Base-by-base conservation (phyloP, 2,888 invertebrate genomes). In the Selenia dentaria region DNA sequence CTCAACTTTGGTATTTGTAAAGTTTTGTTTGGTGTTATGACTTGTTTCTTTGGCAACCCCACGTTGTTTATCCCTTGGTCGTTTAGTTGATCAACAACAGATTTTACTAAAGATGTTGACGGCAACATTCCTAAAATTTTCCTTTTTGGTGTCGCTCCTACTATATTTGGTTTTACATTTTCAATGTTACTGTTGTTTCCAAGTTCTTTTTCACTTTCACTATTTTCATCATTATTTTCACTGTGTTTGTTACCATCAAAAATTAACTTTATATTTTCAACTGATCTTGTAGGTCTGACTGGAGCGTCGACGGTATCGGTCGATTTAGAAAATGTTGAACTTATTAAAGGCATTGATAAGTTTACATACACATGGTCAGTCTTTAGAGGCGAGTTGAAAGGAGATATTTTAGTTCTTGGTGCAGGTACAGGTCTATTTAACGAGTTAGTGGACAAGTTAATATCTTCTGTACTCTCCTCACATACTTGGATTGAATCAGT, bases 401-500 rank as follows among this genome's bases (percentile, higher is more conserved):
- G 86, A 0, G 84, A 81, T 45, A 85, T 55, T 59, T 88, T 91
- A 1, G 80, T 91, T 61, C 93, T 82, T 0, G 93, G 94, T 0
- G 93, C 93, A 12, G 93, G 93, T 33, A 92, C 75, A 8, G 92
- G 92, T 53, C 88, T 88, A 51, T 92, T 92, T 35, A 92, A 74
- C 14, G 92, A 92, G 48, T 80, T 83, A 9, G 84, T 91, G 0
- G 87, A 85, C 33, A 60, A 51, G 55, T 75, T 79, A 1, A 81
- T 70, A 13, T 73, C 65, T 34, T 74, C 85, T 52, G 43, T 36
- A 31, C 41, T 54, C 25, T 92, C 91, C 73, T 94, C 94, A 51
- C 92, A 92, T 16, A 94, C 92, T 79, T 94, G 94, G 54, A 94
- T 93, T 9, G 93, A 93, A 69, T 94, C 94, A 28, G 93, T 93